Evolutionary conservation across 2,888 invertebrate genomes (phyloP).

Genomic region (Stramonita haemastoma): DNA sequence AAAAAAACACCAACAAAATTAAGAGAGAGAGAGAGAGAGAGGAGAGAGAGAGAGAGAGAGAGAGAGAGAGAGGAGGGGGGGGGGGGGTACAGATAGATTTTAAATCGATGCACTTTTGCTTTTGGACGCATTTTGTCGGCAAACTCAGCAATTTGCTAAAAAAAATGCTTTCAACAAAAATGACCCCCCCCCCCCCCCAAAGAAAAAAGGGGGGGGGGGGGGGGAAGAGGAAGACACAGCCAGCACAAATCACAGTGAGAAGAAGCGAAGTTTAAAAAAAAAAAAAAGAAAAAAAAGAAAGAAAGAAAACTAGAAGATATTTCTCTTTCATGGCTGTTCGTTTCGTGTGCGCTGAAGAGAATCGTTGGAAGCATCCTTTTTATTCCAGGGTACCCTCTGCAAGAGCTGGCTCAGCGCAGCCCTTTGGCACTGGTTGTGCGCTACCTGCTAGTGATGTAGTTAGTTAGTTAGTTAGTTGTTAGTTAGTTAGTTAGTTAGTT

Average conservation of each 20-base stretch:
- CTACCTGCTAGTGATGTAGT: too few species aligned
- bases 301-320: neutral
- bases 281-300: too few species aligned
- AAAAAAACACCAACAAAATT: too few species aligned
- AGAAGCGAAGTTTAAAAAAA: too few species aligned
- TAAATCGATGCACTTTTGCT: conserved; percentile 1
- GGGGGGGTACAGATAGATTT: neutral
- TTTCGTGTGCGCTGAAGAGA: conserved; percentile 6
- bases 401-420: neutral
- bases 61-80: neutral
- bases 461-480: too few species aligned
- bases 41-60: neutral
- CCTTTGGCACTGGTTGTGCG: neutral
- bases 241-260: too few species aligned
- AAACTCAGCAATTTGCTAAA: neutral
- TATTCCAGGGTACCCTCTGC: neutral
- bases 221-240: too few species aligned
- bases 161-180: too few species aligned
- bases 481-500: too few species aligned
- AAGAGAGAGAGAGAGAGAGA: neutral
- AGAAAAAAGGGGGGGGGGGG: too few species aligned
- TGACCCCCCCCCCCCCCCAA: too few species aligned
- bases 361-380: neutral
- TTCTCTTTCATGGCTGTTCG: neutral
- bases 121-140: neutral